Percentiles rank a stretch among this genome's conserved stretches.
phyloP scores from a whole-genome alignment of 2,113 vertebrate species.

The Smithornis capensis region DNA sequence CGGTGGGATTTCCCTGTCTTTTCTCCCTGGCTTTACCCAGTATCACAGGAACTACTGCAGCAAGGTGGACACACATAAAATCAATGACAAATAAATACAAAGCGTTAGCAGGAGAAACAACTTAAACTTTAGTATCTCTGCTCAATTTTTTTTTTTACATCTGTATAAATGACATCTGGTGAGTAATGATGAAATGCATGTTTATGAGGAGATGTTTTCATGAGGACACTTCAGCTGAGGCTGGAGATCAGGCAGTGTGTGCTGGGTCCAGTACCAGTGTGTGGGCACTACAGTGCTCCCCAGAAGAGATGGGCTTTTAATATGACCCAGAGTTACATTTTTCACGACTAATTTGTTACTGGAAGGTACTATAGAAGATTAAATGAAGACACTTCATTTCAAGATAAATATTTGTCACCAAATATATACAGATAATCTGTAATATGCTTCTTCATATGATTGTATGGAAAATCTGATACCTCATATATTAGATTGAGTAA shows the following conservation, averaged over 20 bases:
- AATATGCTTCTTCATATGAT: neutral
- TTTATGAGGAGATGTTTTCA: neutral
- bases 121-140: neutral
- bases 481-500: neutral
- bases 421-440: neutral
- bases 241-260: neutral
- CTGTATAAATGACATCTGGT: neutral
- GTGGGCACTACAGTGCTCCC: neutral
- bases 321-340: neutral
- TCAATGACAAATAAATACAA: neutral
- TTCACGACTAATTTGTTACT: neutral
- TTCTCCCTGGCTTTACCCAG: accelerated
- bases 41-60: neutral
- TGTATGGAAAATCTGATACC: neutral
- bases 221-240: neutral
- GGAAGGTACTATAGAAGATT: neutral
- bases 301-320: accelerated
- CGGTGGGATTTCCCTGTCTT: neutral
- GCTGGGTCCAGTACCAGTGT: neutral
- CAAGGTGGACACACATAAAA: accelerated
- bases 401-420: neutral
- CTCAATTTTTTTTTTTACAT: neutral
- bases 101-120: neutral
- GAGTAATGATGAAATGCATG: neutral
- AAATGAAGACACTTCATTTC: neutral